phyloP scores from a whole-genome alignment of 2,888 invertebrate genomes.

The Physocephala rufipes region DNA sequence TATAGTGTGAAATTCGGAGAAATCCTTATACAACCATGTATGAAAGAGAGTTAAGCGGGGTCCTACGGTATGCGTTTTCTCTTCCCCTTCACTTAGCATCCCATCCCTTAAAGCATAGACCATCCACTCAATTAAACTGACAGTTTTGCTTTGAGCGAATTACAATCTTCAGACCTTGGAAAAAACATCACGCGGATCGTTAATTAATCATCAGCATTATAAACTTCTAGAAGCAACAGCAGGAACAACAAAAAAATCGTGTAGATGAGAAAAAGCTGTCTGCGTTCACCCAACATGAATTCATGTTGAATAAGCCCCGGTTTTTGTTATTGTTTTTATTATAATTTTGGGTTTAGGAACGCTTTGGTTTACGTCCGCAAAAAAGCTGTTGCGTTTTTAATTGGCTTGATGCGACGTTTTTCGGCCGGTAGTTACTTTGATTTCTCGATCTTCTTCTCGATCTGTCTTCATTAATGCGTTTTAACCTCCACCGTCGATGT shows the following conservation, averaged over 20 bases:
- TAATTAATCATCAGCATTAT: constrained; percentile 8
- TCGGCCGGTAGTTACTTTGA: background rate
- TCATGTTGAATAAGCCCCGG: background rate
- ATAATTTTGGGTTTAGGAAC: background rate
- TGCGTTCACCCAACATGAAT: background rate
- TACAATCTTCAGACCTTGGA: constrained; percentile 13
- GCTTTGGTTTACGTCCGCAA: too few species aligned
- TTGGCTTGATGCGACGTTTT: background rate
- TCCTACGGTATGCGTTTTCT: background rate
- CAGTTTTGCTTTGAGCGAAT: background rate
- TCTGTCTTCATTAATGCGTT: too few species aligned
- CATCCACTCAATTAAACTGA: background rate
- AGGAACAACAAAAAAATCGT: background rate
- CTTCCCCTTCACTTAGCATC: background rate
- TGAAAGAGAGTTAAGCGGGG: too few species aligned
- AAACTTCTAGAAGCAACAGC: background rate
- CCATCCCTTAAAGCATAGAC: background rate
- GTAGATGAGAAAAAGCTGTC: background rate
- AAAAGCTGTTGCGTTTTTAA: constrained; percentile 17
- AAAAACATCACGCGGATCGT: constrained; percentile 12
- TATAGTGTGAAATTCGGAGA: too few species aligned
- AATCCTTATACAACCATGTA: too few species aligned
- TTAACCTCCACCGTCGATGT: too few species aligned
- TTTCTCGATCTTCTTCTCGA: background rate
- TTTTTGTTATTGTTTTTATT: too few species aligned